Evolutionary conservation across 2,113 vertebrate genomes (phyloP).

Genomic region (Dolichallabes microphthalmus): DNA sequence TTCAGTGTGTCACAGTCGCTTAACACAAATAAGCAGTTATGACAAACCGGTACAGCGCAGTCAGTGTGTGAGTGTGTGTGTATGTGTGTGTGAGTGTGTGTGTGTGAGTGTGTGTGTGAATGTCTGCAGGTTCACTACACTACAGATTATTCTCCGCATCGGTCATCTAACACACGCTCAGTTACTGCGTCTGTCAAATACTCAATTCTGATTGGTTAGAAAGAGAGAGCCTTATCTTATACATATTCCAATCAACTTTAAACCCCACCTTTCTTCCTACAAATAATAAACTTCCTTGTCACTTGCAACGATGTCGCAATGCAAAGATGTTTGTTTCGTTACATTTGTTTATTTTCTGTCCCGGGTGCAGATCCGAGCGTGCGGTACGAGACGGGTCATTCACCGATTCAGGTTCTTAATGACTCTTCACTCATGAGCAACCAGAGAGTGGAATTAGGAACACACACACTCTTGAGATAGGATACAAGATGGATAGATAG

Average conservation of each 20-base stretch:
- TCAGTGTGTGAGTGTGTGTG: background rate
- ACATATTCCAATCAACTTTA: background rate
- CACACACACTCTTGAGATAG: background rate
- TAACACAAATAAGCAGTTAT: background rate
- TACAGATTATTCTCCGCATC: background rate
- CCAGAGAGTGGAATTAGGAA: too few relatives aligned
- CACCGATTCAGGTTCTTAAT: background rate
- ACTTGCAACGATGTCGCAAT: background rate
- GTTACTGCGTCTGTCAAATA: background rate
- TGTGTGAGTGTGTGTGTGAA: background rate
- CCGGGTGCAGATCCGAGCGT: background rate
- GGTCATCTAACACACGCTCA: background rate
- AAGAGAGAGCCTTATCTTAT: background rate
- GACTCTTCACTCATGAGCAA: background rate
- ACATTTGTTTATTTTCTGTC: background rate
- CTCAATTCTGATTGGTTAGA: background rate
- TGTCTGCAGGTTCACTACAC: background rate
- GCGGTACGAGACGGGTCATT: background rate
- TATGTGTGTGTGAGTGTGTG: background rate
- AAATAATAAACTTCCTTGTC: background rate
- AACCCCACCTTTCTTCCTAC: background rate
- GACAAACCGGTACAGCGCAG: background rate
- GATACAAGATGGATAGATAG: background rate
- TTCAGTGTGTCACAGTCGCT: too few relatives aligned
- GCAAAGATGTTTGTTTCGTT: background rate